Percentiles rank a stretch among this genome's conserved stretches.
These are phyloP conservation scores for Exaiptasia diaphana DNA, from an alignment of 64 coral and sea anemone genomes.

Conservation along the genomic window DNA sequence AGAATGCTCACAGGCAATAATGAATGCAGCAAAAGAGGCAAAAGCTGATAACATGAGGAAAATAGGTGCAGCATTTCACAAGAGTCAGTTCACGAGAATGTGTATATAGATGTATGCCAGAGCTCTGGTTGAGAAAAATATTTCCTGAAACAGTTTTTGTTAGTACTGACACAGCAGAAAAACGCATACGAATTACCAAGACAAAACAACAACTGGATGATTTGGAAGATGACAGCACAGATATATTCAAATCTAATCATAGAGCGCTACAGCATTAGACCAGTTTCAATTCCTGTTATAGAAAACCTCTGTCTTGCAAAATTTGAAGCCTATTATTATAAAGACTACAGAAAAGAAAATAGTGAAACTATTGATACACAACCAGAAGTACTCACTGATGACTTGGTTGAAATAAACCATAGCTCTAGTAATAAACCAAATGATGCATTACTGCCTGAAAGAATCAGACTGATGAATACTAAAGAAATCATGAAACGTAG, in stretches of 20 bases:
- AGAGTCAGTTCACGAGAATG: constrained; percentile 62
- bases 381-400: constrained; percentile 45
- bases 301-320: constrained; percentile 8
- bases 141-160: constrained; percentile 42
- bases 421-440: not conserved
- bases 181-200: not conserved
- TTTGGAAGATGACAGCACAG: not conserved
- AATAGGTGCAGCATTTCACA: constrained; percentile 58
- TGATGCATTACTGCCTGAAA: not conserved
- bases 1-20: constrained; percentile 63
- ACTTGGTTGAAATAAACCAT: constrained; percentile 18
- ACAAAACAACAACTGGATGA: not conserved
- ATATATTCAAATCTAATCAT: not conserved
- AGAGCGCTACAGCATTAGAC: not conserved
- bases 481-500: constrained; percentile 63
- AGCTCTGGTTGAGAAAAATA: constrained; percentile 49
- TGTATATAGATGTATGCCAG: constrained; percentile 52
- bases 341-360: constrained; percentile 16
- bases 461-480: constrained; percentile 32
- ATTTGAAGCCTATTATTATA: constrained; percentile 45
- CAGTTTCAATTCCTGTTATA: not conserved
- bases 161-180: constrained; percentile 13
- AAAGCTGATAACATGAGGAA: constrained; percentile 44
- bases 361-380: constrained; percentile 43
- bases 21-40: constrained; percentile 68